Conservation (phyloP, 2,888 invertebrate genomes). For the Drosophila flavopinicola region DNA sequence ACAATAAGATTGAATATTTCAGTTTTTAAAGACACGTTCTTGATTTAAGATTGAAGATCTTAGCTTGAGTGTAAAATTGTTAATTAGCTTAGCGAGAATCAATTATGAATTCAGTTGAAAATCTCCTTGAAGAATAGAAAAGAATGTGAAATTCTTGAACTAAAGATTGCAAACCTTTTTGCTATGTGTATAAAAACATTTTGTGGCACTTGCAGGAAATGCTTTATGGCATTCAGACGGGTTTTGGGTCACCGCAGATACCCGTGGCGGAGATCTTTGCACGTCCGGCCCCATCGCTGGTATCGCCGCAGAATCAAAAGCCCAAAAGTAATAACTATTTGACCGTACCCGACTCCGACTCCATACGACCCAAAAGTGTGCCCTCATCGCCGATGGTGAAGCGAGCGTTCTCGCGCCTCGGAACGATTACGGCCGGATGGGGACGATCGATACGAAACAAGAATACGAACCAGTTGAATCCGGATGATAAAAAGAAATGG, state of each 20-base stretch:
- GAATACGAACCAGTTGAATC: slow-evolving; percentile 91
- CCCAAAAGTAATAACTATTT: slow-evolving; percentile 97
- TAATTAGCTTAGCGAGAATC: too few relatives aligned
- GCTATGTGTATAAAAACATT: too few relatives aligned
- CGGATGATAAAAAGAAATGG: slow-evolving; percentile 96
- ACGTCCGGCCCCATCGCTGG: slow-evolving; percentile 92
- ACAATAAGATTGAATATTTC: too few relatives aligned
- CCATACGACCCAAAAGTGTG: slow-evolving; percentile 94
- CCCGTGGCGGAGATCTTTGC: slow-evolving; percentile 95
- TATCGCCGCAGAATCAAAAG: slow-evolving; percentile 93
- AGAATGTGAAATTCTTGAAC: too few relatives aligned
- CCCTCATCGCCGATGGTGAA: slow-evolving; percentile 97
- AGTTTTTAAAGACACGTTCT: too few relatives aligned
- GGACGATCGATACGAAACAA: slow-evolving; percentile 94
- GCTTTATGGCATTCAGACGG: slow-evolving; percentile 96
- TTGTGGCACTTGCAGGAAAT: slow-evolving; percentile 93
- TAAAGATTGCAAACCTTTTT: too few relatives aligned
- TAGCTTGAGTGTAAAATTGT: too few relatives aligned
- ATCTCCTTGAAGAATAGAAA: too few relatives aligned
- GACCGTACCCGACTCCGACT: slow-evolving; percentile 95
- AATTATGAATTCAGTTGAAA: too few relatives aligned
- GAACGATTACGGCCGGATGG: slow-evolving; percentile 96
- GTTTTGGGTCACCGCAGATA: slow-evolving; percentile 96
- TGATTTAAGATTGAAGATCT: too few relatives aligned
- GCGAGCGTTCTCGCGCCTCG: slow-evolving; percentile 94